A percentile compares a stretch with the other conserved stretches of the same genome.
Conservation (phyloP, 2,888 invertebrate genomes). For the Dasypolia templi region DNA sequence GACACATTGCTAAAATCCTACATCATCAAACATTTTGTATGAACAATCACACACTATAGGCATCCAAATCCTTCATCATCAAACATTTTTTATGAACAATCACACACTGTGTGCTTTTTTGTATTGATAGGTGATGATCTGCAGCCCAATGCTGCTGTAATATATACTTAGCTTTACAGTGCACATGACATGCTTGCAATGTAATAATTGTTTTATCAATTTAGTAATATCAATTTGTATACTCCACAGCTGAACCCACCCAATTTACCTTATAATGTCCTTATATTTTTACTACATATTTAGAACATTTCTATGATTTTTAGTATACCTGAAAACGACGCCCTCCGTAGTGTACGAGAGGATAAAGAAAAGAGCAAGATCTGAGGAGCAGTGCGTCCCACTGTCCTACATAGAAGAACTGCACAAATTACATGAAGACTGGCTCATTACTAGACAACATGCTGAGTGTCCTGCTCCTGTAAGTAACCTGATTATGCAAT, state of each 20-base stretch:
- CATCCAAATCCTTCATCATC: neutral
- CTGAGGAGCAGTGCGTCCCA: constrained; percentile 95
- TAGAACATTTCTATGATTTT: constrained; percentile 63
- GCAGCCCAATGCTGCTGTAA: neutral
- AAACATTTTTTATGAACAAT: neutral
- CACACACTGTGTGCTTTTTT: neutral
- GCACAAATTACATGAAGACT: constrained; percentile 94
- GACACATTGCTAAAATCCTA: neutral
- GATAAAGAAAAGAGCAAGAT: constrained; percentile 93
- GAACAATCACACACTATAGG: neutral
- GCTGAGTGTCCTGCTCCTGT: constrained; percentile 92
- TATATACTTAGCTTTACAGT: neutral
- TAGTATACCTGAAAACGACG: constrained; percentile 92
- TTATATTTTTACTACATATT: neutral
- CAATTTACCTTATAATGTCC: neutral
- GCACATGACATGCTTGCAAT: neutral
- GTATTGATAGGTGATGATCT: neutral
- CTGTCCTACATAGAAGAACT: constrained; percentile 95
- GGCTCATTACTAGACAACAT: constrained; percentile 91
- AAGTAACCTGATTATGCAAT: constrained; percentile 65
- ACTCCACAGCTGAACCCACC: neutral
- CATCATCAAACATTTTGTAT: neutral
- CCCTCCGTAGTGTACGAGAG: constrained; percentile 93
- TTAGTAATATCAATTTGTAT: neutral
- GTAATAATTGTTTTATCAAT: no score